phyloP scores from a whole-genome alignment of 2,797 vertebrate species.

The Artibeus jamaicensis region DNA sequence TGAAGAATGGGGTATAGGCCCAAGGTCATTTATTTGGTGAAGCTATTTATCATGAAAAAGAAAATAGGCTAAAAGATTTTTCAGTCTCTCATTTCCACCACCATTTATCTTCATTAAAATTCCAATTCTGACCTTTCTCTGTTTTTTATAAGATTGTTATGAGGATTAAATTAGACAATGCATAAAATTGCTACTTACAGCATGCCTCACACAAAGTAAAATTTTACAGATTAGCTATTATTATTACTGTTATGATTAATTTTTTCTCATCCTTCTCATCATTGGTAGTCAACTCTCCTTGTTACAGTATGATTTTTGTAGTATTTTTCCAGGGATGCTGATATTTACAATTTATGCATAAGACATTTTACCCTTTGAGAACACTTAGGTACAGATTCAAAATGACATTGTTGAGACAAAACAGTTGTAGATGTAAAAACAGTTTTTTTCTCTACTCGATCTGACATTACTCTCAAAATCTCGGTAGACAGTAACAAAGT shows the following conservation, averaged over 20 bases:
- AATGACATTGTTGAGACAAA: neutral
- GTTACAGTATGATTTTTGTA: neutral
- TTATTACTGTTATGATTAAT: neutral
- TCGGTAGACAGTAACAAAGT: constrained; percentile 15
- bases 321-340: neutral
- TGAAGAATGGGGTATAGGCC: neutral
- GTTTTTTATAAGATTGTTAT: neutral
- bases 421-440: neutral
- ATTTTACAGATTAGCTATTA: neutral
- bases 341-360: neutral
- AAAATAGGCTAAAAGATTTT: neutral
- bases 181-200: neutral
- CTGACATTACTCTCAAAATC: neutral
- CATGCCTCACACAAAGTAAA: neutral
- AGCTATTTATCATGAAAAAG: neutral
- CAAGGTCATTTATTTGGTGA: neutral
- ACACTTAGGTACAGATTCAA: neutral
- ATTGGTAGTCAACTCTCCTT: neutral
- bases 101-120: constrained; percentile 2
- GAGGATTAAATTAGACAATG: neutral
- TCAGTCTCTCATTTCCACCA: neutral
- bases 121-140: neutral
- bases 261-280: neutral
- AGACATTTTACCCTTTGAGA: neutral
- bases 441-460: neutral